Evolutionary conservation across 2,888 invertebrate genomes (phyloP).

Genomic region (Acrocyrtus sp.): DNA sequence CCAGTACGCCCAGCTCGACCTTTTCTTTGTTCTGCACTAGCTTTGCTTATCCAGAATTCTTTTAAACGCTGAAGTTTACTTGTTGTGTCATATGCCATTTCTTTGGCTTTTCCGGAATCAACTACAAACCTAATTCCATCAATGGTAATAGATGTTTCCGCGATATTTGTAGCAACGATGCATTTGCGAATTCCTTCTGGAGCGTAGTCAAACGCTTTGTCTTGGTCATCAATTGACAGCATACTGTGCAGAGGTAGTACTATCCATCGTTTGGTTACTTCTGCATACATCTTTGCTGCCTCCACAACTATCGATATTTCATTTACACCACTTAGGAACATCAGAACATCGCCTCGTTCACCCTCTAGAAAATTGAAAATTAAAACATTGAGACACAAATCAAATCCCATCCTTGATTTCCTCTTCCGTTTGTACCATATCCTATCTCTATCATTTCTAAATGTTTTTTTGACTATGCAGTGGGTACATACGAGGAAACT

Average conservation of each 20-base stretch:
- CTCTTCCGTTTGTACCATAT: no score
- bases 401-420: no score
- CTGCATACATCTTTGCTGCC: slow-evolving; percentile 83
- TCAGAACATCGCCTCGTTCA: slow-evolving; percentile 92
- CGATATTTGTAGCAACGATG: slow-evolving; percentile 72
- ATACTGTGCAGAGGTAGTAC: slow-evolving; percentile 93
- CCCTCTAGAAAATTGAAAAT: slow-evolving; percentile 70
- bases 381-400: no score
- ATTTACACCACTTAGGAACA: slow-evolving; percentile 94
- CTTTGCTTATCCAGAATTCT: slow-evolving; percentile 85
- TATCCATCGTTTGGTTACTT: slow-evolving; percentile 87
- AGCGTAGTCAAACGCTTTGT: slow-evolving; percentile 74
- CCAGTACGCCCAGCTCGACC: slow-evolving; percentile 92
- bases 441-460: not conserved
- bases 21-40: slow-evolving; percentile 92
- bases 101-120: slow-evolving; percentile 92
- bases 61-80: slow-evolving; percentile 86
- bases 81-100: slow-evolving; percentile 80
- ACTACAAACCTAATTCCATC: slow-evolving; percentile 87
- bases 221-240: slow-evolving; percentile 92
- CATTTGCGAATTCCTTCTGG: slow-evolving; percentile 70
- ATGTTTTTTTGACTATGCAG: not conserved
- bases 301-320: slow-evolving; percentile 91
- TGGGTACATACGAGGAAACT: slow-evolving; percentile 76
- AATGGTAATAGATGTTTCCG: slow-evolving; percentile 73